phyloP scores from a whole-genome alignment of 2,797 vertebrate species.

The Oreortyx pictus region DNA sequence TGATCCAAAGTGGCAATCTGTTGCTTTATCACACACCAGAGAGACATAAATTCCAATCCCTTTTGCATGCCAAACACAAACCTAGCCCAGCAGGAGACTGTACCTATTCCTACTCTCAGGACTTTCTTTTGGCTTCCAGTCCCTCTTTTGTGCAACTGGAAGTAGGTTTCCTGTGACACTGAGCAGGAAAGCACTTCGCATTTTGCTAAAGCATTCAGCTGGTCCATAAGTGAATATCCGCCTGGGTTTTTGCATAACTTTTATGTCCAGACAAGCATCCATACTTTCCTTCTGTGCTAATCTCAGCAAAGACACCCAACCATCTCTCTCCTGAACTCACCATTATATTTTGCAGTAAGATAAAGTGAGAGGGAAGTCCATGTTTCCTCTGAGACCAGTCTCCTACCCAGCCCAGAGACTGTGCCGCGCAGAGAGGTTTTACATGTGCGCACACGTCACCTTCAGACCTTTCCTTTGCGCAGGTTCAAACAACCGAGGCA shows the following conservation, averaged over 20 bases:
- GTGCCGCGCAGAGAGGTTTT: not conserved
- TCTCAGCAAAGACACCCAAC: not conserved
- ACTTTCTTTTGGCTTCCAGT: not conserved
- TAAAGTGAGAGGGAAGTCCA: not conserved
- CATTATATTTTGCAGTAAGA: not conserved
- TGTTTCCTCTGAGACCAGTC: not conserved
- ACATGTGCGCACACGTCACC: not conserved
- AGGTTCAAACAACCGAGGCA: not conserved
- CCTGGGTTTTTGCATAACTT: not conserved
- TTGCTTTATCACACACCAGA: not conserved
- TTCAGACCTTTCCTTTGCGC: not conserved
- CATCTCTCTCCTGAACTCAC: not conserved
- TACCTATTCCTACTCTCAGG: not conserved
- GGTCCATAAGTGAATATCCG: not conserved
- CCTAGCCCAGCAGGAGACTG: not conserved
- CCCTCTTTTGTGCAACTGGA: not conserved
- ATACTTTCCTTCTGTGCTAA: not conserved
- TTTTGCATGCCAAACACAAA: not conserved
- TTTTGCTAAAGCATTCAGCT: not conserved
- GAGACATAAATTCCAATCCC: not conserved
- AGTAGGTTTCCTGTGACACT: not conserved
- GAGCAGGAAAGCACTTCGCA: not conserved
- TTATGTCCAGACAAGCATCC: not conserved
- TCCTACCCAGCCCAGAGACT: not conserved
- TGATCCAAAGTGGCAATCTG: not conserved